Base-by-base conservation (phyloP, 2,888 invertebrate genomes). In the Pterostichus madidus region DNA sequence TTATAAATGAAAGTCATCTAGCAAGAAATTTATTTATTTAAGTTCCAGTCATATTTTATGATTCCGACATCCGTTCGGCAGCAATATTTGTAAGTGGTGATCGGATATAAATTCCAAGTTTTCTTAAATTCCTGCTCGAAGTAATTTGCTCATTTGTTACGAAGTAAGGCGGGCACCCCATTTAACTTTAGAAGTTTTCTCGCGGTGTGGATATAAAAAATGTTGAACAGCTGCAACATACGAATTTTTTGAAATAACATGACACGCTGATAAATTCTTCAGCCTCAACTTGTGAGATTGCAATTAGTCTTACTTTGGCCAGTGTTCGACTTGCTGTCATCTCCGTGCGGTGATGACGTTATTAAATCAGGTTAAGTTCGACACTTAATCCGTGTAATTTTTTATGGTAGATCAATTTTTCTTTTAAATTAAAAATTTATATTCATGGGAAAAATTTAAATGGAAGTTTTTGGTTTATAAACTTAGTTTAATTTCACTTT, bases 61-160 rank as follows among this genome's bases (percentile, higher is more conserved):
- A 71, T 71, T 71, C 44, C 17, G 15, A 13, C 68, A 15, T 10
- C 15, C 15, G 68, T 56, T 71, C 32, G 39, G 77, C 24, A 17
- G 77, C 77, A 56, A 39, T 56, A 56, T 77, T 77, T 77, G 39
- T 56, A 39, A 56, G 77, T 56, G 77, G 77, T 77, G 77, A 64
- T 79, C 79, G 68, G 17, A 79, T 79, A 79, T 79, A 79, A 79
- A 79, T 68, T 68, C 35, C 39, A 73, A 80, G 80, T 80, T 80
- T 80, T 68, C 80, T 68, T 79, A 71, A 80, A 80, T 59, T 53
- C 59, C 73, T 56, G 73, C 49, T 15, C 73, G 56, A 44, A 71
- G 80, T 80, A 80, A 80, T 80, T 80, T 56, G 71, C 80, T 80
- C 80, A 80, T 80, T 80, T 80, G 71, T 77, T 56, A 77, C 77